These are phyloP conservation scores for Calephelis virginiensis DNA, from an alignment of 1,140 invertebrate species.

Conservation along the genomic window DNA sequence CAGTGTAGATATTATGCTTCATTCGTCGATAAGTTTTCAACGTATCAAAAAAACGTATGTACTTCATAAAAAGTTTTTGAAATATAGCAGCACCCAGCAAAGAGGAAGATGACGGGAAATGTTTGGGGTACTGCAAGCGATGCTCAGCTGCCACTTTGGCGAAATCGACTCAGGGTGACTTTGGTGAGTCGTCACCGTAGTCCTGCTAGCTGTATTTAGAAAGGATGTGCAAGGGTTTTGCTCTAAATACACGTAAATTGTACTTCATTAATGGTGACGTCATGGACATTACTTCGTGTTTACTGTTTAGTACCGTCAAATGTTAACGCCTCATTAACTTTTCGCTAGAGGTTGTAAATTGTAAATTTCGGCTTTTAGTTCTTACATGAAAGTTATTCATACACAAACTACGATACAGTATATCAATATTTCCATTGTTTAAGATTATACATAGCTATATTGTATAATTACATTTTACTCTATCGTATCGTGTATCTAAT, in stretches of 20 bases:
- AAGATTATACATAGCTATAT: no score
- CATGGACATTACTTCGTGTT: neutral
- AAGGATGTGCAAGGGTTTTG: neutral
- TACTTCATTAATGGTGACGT: neutral
- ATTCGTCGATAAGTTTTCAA: no score
- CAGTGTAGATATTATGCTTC: conserved; percentile 8
- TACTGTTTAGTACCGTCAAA: neutral
- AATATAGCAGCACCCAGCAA: conserved; percentile 49
- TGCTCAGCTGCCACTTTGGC: conserved; percentile 58
- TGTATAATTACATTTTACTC: no score
- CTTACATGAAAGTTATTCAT: no score
- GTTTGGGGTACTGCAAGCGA: conserved; percentile 55
- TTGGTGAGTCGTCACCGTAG: conserved; percentile 60
- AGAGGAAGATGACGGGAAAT: conserved; percentile 53
- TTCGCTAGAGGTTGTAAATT: conserved; percentile 1
- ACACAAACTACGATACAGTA: no score
- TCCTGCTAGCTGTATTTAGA: conserved; percentile 31
- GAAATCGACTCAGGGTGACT: conserved; percentile 49
- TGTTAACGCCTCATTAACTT: neutral
- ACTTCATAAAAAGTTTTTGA: conserved; percentile 9
- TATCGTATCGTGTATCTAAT: no score
- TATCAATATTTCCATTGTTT: no score
- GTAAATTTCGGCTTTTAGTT: neutral
- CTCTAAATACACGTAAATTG: neutral
- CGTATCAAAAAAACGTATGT: no score